Evolutionary conservation across 2,113 vertebrate species (phyloP), one percentile per base, ranked within the genome.

Genomic region (Epinephelus moara): DNA sequence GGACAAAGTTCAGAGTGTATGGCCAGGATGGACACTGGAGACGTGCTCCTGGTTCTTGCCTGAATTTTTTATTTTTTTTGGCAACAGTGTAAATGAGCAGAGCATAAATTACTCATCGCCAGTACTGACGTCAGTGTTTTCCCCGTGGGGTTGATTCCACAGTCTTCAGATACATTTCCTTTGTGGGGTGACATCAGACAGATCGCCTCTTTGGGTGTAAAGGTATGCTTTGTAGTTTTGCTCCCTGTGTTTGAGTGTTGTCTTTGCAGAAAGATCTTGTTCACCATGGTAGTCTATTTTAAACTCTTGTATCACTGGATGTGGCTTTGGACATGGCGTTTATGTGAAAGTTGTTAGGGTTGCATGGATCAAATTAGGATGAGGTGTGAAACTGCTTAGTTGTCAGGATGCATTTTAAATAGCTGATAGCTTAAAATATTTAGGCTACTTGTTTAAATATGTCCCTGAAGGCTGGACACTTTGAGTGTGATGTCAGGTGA

Each of bases 1-100:
- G 62, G 45, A 80, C 78, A 84, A 56, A 75, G 89, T 89, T 89
- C 82, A 85, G 72, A 75, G 82, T 84, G 25, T 13, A 21, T 23
- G 59, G 8, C 4, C 17, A 23, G 60, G 30, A 75, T 53, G 72
- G 52, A 83, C 70, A n/a, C 70, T 19, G 27, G 70, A 78, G 82
- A 80, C 27, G 10, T 49, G 37, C 70, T 69, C 11, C 60, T 64
- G 15, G 0, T 61, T 23, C n/a, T 2, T 40, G 14, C 19, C 25
- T 49, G 40, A 78, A 13, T 72, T 63, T 61, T 67, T 37, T 37
- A 1, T 37, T 37, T 37, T 68, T 50, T 45, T 61, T 67, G 60
- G 52, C 82, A 62, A 27, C 27, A 1, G 0, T 37, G 27, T 56
- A 71, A 85, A 82, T 59, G 42, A 75, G 50, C 45, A 33, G 52